Base-by-base conservation (phyloP, 2,888 invertebrate genomes). In the Tetranychus piercei region DNA sequence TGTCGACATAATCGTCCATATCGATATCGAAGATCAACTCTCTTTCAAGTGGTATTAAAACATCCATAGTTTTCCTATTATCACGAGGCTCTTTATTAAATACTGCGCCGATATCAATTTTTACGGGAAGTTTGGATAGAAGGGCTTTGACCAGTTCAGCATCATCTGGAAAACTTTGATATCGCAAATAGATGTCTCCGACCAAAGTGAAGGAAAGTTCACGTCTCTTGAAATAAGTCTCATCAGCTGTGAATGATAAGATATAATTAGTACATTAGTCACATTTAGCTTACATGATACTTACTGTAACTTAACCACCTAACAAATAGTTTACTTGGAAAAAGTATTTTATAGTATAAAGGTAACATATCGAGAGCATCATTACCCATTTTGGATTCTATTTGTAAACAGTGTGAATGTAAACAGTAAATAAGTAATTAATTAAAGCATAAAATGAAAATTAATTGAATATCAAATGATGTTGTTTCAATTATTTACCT, bases 21-120 rank as follows among this genome's bases (percentile, higher is more conserved):
- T 99, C 99, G 80, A 99, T 97, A 87, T 99, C 99, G 84, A 99
- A 94, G 0, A 99, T 94, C 18, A 99, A 85, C 85, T 99, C 99
- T 81, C 92, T 90, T 80, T 91, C 87, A 80, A 90, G 83, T 82
- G 75, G 65, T 8, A 74, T 73, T 1, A 55, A 15, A 15, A 34
- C 34, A 9, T 75, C 44, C n/a, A 23, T 23, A 20, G 45, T 64
- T 43, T 72, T 77, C 20, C 69, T 73, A 15, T 66, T 70, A n/a
- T 78, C 76, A 15, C 74, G 73, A 8, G 76, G 77, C n/a, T 64
- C 44, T 6, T 74, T 67, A 64, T 78, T 75, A 81, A 91, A 94
- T 15, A 95, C 88, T 43, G 94, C 92, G 71, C 99, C 99, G 80
- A 99, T 91, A 84, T 99, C 99, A 79, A 99, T 91, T 85, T 99